phyloP scores from a whole-genome alignment of 2,888 invertebrate genomes.

The Drosophila anomelani region DNA sequence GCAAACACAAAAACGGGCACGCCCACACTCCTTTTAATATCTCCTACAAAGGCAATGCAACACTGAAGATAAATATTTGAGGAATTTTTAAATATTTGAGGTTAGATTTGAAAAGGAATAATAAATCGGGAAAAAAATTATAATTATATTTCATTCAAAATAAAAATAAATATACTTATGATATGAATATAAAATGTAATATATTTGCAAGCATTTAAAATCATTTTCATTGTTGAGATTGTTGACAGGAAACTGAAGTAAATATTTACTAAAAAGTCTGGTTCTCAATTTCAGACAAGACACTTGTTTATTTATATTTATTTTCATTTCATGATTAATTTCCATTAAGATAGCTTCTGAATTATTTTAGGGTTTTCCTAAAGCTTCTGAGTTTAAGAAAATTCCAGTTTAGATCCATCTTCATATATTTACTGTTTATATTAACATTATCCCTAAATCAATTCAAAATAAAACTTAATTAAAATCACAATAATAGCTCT shows the following conservation, averaged over 20 bases:
- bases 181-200: too few species aligned
- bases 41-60: not conserved
- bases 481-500: not conserved
- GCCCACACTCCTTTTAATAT: conserved; percentile 50
- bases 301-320: not conserved
- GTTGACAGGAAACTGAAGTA: not conserved
- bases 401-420: not conserved
- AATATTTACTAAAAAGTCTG: not conserved
- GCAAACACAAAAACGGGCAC: conserved; percentile 65
- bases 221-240: not conserved
- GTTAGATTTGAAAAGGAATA: not conserved
- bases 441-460: not conserved
- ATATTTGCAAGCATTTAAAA: not conserved
- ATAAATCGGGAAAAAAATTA: too few species aligned
- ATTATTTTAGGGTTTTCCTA: not conserved
- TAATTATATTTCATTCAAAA: not conserved
- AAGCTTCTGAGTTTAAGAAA: not conserved
- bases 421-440: not conserved
- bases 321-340: not conserved
- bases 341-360: too few species aligned
- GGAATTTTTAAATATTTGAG: not conserved
- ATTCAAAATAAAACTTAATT: not conserved
- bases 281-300: not conserved
- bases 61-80: not conserved
- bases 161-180: too few species aligned